Base-by-base conservation (phyloP, 2,113 vertebrate species). In the Deroptyus accipitrinus region DNA sequence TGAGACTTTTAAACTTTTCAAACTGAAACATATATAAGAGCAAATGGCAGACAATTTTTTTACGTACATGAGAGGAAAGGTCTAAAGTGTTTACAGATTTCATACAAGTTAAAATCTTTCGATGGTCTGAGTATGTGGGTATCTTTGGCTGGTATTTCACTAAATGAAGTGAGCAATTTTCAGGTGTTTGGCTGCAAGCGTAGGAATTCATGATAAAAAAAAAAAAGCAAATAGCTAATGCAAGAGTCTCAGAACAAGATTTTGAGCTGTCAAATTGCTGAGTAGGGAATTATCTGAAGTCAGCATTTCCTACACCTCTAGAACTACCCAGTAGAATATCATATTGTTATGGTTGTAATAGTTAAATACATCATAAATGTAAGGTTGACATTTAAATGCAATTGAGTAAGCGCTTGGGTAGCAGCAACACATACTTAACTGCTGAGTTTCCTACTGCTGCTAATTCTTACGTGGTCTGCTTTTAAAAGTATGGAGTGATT, bases 371-470 rank as follows among this genome's bases (percentile, higher is more conserved):
- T 41, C 5, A 44, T 73, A 91, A 86, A 61, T 13, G 1, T 80
- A 20, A 55, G 15, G 15, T 19, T 76, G 42, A 22, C 39, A 83
- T 83, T 49, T 59, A n/a, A 72, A 63, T 35, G 15, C 28, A 46
- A 5, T 37, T n/a, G 28, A 69, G 12, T 57, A 33, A 90, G 19
- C 5, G 10, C 19, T 59, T 72, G 51, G 39, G 46, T 51, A 83
- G 42, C 55, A 90, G 66, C n/a, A 89, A n/a, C 9, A 37, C 0
- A 0, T 44, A 11, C 17, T 57, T 48, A 27, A 42, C 79, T 61
- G 39, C 48, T 51, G 51, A 79, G 33, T 75, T 72, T 7, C 11
- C 10, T 28, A 30, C n/a, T 83, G 63, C 57, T 68, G 48, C 48
- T 83, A 42, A 46, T 75, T 82, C 17, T 49, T 55, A 3, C 1